phyloP scores from a whole-genome alignment of 2,797 vertebrate genomes.

The Esox lucius region DNA sequence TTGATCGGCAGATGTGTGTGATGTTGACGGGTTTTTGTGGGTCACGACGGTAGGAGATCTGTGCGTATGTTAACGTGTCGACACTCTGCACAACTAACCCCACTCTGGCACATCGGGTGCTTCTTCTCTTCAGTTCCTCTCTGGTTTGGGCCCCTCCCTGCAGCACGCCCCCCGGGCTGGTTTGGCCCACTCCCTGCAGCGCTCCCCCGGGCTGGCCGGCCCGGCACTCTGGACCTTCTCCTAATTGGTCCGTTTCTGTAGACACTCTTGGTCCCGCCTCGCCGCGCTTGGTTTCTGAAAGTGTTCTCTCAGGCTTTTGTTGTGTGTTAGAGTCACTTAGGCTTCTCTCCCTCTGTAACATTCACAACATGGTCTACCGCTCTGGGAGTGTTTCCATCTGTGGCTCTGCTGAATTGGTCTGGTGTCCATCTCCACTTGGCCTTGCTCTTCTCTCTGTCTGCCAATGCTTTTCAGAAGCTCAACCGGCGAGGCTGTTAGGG shows the following conservation, averaged over 20 bases:
- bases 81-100: not conserved
- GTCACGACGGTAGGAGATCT: not conserved
- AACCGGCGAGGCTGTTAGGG: slow-evolving; percentile 30
- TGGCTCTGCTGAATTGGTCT: slow-evolving; percentile 4
- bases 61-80: not conserved
- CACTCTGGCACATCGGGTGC: not conserved
- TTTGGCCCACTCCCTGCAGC: not conserved
- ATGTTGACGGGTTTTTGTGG: slow-evolving; percentile 6
- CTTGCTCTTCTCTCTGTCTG: slow-evolving; percentile 23
- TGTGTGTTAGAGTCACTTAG: too few species aligned
- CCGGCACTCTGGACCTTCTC: not conserved
- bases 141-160: not conserved
- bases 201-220: not conserved
- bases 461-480: slow-evolving; percentile 23
- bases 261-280: not conserved
- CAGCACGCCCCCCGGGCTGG: too few species aligned
- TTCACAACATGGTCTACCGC: not conserved
- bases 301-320: too few species aligned
- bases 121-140: not conserved
- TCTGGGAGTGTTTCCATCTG: not conserved
- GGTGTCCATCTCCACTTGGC: slow-evolving; percentile 15
- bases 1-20: slow-evolving; percentile 12
- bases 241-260: not conserved
- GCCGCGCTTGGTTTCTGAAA: too few species aligned
- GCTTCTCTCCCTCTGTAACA: too few species aligned